A percentile compares a stretch with the other conserved stretches of the same genome.
Conservation (phyloP, 2,888 invertebrate species). For the Chironomus riparius region DNA sequence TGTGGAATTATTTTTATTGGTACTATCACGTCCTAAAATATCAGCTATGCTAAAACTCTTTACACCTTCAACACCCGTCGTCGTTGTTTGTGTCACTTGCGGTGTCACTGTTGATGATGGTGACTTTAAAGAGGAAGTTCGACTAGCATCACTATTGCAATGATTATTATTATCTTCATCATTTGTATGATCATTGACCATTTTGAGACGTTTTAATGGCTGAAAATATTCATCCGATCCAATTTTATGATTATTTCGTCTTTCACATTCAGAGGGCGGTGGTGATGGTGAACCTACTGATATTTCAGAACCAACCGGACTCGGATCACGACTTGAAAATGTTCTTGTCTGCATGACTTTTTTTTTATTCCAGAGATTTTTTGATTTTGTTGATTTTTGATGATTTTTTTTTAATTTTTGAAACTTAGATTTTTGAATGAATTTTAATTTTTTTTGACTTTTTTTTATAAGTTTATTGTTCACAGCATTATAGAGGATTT, state of each 20-base stretch:
- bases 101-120: no score
- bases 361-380: no score
- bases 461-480: no score
- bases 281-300: conserved; percentile 41
- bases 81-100: background rate
- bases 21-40: conserved; percentile 67
- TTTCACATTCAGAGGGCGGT: conserved; percentile 33
- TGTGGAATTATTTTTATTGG: background rate
- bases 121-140: background rate
- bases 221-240: conserved; percentile 63
- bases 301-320: conserved; percentile 43
- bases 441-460: no score
- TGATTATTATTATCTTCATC: conserved; percentile 30
- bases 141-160: conserved; percentile 5
- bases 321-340: conserved; percentile 33
- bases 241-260: conserved; percentile 15
- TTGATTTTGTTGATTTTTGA: no score
- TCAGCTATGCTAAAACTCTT: conserved; percentile 87
- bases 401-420: no score
- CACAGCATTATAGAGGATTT: no score
- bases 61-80: conserved; percentile 55
- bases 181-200: conserved; percentile 46
- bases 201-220: conserved; percentile 69
- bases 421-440: no score
- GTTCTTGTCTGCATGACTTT: no score